Percentiles rank a stretch among this genome's conserved stretches.
These are phyloP conservation scores for Augochlorella aurata DNA, from an alignment of 2,888 invertebrate genomes.

Conservation along the genomic window DNA sequence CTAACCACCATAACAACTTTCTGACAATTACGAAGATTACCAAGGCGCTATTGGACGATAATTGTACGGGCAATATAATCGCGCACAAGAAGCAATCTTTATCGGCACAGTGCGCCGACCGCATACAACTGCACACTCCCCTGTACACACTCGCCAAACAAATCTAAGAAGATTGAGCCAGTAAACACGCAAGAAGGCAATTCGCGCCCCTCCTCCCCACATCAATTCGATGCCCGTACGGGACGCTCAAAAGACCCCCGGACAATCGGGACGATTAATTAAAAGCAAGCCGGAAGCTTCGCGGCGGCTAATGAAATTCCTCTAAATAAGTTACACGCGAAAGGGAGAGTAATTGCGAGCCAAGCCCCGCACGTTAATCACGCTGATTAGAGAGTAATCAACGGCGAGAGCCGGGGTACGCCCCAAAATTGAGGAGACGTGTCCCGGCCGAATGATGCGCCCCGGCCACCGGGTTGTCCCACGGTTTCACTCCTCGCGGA, in stretches of 20 bases:
- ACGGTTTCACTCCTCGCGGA: constrained; percentile 29
- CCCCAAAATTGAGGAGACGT: constrained; percentile 52
- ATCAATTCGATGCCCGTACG: constrained; percentile 33
- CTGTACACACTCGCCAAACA: neutral
- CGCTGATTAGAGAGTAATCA: constrained; percentile 58
- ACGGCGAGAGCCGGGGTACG: constrained; percentile 35
- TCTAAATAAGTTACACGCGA: constrained; percentile 42
- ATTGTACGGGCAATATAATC: neutral
- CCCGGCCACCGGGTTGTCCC: constrained; percentile 14
- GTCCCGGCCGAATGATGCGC: constrained; percentile 32
- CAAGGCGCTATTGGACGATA: too few relatives aligned
- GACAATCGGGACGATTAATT: constrained; percentile 40
- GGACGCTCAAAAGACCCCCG: constrained; percentile 14
- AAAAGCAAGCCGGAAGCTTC: constrained; percentile 39
- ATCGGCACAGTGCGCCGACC: neutral
- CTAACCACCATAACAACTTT: too few relatives aligned
- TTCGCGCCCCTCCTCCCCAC: constrained; percentile 19
- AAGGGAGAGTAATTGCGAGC: constrained; percentile 48
- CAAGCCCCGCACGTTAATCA: constrained; percentile 50
- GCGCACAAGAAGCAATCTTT: neutral
- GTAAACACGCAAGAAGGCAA: constrained; percentile 16
- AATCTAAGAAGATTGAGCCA: neutral
- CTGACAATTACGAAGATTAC: too few relatives aligned
- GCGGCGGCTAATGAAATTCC: constrained; percentile 50
- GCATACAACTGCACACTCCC: neutral